phyloP scores from a whole-genome alignment of 2,888 invertebrate genomes.

The Endotricha flammealis region DNA sequence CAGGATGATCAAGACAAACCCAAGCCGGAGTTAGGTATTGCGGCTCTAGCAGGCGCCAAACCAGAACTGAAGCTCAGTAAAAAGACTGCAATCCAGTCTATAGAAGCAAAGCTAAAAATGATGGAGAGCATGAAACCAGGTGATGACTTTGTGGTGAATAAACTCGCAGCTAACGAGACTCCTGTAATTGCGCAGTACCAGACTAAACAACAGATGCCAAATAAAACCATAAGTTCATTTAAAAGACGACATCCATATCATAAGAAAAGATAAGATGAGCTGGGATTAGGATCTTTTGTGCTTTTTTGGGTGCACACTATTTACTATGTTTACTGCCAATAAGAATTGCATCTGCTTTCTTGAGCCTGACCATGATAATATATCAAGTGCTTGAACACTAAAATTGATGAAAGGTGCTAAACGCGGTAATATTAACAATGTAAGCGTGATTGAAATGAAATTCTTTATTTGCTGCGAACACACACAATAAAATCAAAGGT shows the following conservation, averaged over 20 bases:
- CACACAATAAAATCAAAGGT: too few relatives aligned
- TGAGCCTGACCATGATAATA: too few relatives aligned
- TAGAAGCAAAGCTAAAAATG: slow-evolving; percentile 90
- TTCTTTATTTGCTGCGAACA: too few relatives aligned
- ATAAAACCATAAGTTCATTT: slow-evolving; percentile 54
- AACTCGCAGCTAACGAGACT: slow-evolving; percentile 80
- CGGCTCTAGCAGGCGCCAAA: slow-evolving; percentile 84
- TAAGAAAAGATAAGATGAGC: slow-evolving; percentile 58
- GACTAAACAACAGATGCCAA: slow-evolving; percentile 59
- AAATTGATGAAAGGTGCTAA: too few relatives aligned
- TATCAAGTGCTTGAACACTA: too few relatives aligned
- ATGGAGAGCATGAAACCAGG: slow-evolving; percentile 84
- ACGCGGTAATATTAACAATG: too few relatives aligned
- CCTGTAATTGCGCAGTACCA: slow-evolving; percentile 85
- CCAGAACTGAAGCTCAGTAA: slow-evolving; percentile 83
- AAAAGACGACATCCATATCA: slow-evolving; percentile 69
- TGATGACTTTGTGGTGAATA: slow-evolving; percentile 87
- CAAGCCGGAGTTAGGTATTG: slow-evolving; percentile 86
- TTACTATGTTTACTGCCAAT: slow-evolving; percentile 1
- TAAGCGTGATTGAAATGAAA: too few relatives aligned
- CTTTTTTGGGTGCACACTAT: neutral
- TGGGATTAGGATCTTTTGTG: neutral
- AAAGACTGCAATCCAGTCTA: slow-evolving; percentile 90
- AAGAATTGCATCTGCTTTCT: too few relatives aligned
- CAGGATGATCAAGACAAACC: slow-evolving; percentile 88